Conservation (phyloP, 2,888 invertebrate genomes). For the Drosophila paranaensis region DNA sequence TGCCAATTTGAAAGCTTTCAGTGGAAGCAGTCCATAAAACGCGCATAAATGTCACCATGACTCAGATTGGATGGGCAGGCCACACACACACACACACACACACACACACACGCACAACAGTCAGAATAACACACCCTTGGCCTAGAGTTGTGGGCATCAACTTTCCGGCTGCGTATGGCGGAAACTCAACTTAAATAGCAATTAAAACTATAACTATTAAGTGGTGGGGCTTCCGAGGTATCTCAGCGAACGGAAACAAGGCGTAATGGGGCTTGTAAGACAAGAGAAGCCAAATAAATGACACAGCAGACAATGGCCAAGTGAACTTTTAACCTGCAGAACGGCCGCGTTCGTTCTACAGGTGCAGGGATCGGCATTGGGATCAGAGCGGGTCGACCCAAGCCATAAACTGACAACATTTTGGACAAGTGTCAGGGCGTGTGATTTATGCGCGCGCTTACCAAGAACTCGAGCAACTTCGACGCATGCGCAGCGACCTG, state of each 20-base stretch:
- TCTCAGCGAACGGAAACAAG: slow-evolving; percentile 69
- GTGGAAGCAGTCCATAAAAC: slow-evolving; percentile 75
- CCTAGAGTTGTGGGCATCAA: slow-evolving; percentile 36
- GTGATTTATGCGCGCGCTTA: slow-evolving; percentile 78
- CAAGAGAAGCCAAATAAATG: slow-evolving; percentile 33
- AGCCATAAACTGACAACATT: slow-evolving; percentile 77
- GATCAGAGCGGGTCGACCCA: slow-evolving; percentile 44
- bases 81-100: slow-evolving; percentile 45
- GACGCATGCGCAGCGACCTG: slow-evolving; percentile 78
- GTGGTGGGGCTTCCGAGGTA: slow-evolving; percentile 52
- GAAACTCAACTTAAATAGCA: slow-evolving; percentile 77
- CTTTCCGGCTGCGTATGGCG: slow-evolving; percentile 67
- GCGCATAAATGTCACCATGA: slow-evolving; percentile 77
- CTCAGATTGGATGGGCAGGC: slow-evolving; percentile 55
- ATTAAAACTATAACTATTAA: slow-evolving; percentile 75
- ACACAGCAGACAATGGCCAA: slow-evolving; percentile 32
- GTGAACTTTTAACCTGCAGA: slow-evolving; percentile 71
- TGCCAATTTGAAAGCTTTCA: slow-evolving; percentile 75
- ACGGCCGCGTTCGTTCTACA: slow-evolving; percentile 40
- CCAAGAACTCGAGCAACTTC: slow-evolving; percentile 68
- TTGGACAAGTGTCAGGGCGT: slow-evolving; percentile 75
- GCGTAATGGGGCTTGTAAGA: slow-evolving; percentile 76
- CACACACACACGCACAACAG: slow-evolving; percentile 10
- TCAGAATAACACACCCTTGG: slow-evolving; percentile 35
- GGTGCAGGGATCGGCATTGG: slow-evolving; percentile 55